Evolutionary conservation across 1,140 invertebrate genomes (phyloP), one percentile per base, ranked within the genome.

Genomic region (Cotesia glomerata): DNA sequence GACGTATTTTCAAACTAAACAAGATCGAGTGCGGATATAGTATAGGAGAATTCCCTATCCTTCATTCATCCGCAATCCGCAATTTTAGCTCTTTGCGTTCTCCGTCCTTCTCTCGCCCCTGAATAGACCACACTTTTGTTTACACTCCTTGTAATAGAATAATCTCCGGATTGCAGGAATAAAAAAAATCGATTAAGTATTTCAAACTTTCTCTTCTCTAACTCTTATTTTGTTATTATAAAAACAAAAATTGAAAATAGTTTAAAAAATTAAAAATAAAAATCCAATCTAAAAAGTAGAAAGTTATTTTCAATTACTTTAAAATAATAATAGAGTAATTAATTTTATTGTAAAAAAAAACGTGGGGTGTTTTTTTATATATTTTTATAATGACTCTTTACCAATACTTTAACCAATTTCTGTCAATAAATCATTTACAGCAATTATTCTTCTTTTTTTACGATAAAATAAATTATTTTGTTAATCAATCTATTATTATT

Each of bases 1-100:
- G 81, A 80, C 74, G 82, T 84, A 85, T 84, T 85, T 84, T 84
- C 82, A 82, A 78, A 84, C 77, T 80, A 84, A 84, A 85, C 84
- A 84, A 78, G 75, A 79, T 78, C 79, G 73, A 67, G 71, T 72
- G 66, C 56, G n/a, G 54, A 51, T 75, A 62, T 62, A 65, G 62
- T 51, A 39, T 77, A 75, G 68, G 74, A 58, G 66, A 71, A 69
- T 75, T 72, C 63, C 65, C 63, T 69, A 56, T 51, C 64, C 54
- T 69, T 45, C n/a, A 62, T 18, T 32, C 45, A 54, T n/a, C 16
- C 49, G 34, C 51, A 9, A 14, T 3, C n/a, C n/a, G 8, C 62
- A 64, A 56, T 63, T 36, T 39, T 13, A 26, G 26, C 26, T 13
- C 32, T 3, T 39, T 35, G 8, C n/a, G 26, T n/a, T 54, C 52